phyloP scores from a whole-genome alignment of 35 echinoderm and acorn worm species.

The Lytechinus variegatus region DNA sequence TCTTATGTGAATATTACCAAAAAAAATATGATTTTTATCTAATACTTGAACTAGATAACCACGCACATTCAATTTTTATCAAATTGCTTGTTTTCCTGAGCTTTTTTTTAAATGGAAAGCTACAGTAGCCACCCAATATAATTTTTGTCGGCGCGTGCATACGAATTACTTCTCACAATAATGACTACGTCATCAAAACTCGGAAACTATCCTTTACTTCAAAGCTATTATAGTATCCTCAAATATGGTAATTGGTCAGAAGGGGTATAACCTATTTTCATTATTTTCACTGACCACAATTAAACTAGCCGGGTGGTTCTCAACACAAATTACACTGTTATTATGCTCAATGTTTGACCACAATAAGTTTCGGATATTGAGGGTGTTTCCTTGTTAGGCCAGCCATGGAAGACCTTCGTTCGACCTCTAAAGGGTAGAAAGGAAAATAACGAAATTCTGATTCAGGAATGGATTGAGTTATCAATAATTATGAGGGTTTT shows the following conservation, averaged over 20 bases:
- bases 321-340: slow-evolving; percentile 1
- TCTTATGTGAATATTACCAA: too few relatives aligned
- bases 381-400: neutral
- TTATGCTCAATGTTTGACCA: neutral
- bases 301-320: neutral
- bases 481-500: neutral
- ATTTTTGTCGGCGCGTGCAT: neutral
- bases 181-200: neutral
- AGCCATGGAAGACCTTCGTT: neutral
- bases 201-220: neutral
- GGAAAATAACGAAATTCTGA: neutral
- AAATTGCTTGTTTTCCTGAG: too few relatives aligned
- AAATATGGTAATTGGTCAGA: neutral
- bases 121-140: neutral
- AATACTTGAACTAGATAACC: too few relatives aligned
- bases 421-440: neutral
- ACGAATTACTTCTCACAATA: neutral
- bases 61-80: too few relatives aligned
- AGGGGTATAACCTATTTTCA: neutral
- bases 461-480: neutral
- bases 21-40: too few relatives aligned
- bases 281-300: slow-evolving; percentile 12
- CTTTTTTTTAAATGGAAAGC: neutral
- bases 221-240: neutral
- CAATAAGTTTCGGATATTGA: neutral